These are phyloP conservation scores for Neodiprion lecontei DNA, from an alignment of 1,140 invertebrate species.

Conservation along the genomic window DNA sequence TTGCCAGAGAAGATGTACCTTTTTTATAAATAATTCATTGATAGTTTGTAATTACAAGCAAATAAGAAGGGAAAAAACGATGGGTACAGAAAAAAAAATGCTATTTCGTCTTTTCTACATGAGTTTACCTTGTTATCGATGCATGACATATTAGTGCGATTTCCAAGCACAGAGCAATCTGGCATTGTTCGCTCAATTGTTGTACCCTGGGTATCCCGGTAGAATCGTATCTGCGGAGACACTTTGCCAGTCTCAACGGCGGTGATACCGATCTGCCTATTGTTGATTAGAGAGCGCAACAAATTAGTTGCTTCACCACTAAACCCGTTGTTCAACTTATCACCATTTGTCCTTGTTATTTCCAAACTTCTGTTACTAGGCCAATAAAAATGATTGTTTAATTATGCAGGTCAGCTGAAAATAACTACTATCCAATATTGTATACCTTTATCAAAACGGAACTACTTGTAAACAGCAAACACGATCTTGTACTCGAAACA, in stretches of 20 bases:
- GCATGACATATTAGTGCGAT: constrained; percentile 50
- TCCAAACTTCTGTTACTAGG: constrained; percentile 56
- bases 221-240: constrained; percentile 53
- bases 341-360: constrained; percentile 58
- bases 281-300: constrained; percentile 75
- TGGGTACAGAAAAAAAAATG: too few species aligned
- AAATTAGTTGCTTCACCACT: constrained; percentile 75
- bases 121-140: constrained; percentile 53
- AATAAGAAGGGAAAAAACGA: too few species aligned
- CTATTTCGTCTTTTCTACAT: not conserved
- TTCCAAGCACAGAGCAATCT: constrained; percentile 51
- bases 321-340: constrained; percentile 56
- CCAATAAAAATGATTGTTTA: constrained; percentile 24
- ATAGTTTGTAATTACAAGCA: not conserved
- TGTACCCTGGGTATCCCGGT: constrained; percentile 53
- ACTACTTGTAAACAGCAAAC: too few species aligned
- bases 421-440: not conserved
- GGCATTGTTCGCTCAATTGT: constrained; percentile 45
- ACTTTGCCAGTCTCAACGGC: constrained; percentile 59
- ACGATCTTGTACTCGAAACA: not conserved
- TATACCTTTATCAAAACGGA: too few species aligned
- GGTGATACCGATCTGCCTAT: constrained; percentile 73
- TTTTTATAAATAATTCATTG: not conserved
- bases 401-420: not conserved
- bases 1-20: too few species aligned